phyloP scores from a whole-genome alignment of 2,113 vertebrate species.

The Elgaria multicarinata region DNA sequence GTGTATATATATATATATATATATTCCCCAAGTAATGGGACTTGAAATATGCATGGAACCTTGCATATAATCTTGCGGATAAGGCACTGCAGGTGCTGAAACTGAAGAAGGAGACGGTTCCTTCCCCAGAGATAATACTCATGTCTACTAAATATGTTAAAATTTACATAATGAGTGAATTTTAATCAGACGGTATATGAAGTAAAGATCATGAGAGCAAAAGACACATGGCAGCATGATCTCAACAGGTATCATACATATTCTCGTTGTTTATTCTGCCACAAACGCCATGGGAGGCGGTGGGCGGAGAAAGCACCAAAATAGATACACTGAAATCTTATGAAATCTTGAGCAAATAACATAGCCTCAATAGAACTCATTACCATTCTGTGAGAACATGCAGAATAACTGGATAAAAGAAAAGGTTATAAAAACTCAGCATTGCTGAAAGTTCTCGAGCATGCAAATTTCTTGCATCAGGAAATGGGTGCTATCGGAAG shows the following conservation, averaged over 20 bases:
- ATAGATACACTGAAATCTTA: background rate
- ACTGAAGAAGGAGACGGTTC: background rate
- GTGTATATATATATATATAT: background rate
- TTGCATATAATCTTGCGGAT: background rate
- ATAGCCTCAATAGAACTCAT: background rate
- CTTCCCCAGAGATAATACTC: background rate
- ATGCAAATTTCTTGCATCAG: background rate
- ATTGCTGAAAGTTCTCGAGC: background rate
- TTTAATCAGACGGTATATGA: background rate
- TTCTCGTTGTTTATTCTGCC: background rate
- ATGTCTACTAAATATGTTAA: background rate
- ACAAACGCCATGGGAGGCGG: background rate
- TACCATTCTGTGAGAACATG: background rate
- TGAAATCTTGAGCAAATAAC: background rate
- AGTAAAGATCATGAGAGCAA: background rate
- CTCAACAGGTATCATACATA: fast-evolving
- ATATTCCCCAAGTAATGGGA: background rate
- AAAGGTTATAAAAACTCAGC: background rate
- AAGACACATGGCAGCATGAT: background rate
- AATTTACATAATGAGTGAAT: background rate
- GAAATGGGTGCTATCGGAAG: background rate
- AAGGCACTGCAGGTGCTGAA: background rate
- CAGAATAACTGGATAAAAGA: background rate
- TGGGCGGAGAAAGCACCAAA: background rate
- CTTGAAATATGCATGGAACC: background rate